phyloP scores from a whole-genome alignment of 2,888 invertebrate genomes.

The Diaphora mendica region DNA sequence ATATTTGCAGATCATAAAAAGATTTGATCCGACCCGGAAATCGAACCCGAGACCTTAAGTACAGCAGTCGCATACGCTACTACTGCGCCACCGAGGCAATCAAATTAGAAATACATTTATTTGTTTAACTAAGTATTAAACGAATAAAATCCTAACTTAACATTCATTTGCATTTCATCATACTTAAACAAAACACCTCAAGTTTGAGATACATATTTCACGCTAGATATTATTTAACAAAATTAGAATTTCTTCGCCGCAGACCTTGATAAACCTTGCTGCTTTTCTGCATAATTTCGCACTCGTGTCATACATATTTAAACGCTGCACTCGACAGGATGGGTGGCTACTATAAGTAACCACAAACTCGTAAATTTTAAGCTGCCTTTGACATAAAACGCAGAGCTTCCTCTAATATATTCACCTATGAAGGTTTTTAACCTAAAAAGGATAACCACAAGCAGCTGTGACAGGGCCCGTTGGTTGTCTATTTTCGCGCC shows the following conservation, averaged over 20 bases:
- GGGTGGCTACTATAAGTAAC: slow-evolving; percentile 25
- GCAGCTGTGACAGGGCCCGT: slow-evolving; percentile 38
- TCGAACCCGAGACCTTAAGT: too few species aligned
- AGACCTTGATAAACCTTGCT: slow-evolving; percentile 26
- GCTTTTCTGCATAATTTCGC: slow-evolving; percentile 37
- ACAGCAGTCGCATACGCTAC: too few species aligned
- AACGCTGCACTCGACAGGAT: slow-evolving; percentile 36
- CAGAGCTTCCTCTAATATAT: slow-evolving; percentile 36
- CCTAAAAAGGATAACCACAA: slow-evolving; percentile 43
- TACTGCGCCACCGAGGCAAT: too few species aligned
- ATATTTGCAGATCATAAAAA: too few species aligned
- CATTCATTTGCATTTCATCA: background rate
- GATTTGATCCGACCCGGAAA: too few species aligned
- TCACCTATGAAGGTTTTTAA: slow-evolving; percentile 38
- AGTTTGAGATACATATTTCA: background rate
- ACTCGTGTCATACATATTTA: slow-evolving; percentile 48
- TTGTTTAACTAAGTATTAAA: too few species aligned
- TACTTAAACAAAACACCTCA: background rate
- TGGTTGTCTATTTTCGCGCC: slow-evolving; percentile 39
- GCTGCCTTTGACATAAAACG: slow-evolving; percentile 40
- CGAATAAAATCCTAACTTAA: too few species aligned
- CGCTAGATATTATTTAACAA: slow-evolving; percentile 26
- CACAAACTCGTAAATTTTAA: slow-evolving; percentile 39
- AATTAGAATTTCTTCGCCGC: slow-evolving; percentile 24
- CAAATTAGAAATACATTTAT: too few species aligned